These are phyloP conservation scores for Meteorus cinctellus DNA, from an alignment of 2,888 invertebrate genomes.

Conservation along the genomic window DNA sequence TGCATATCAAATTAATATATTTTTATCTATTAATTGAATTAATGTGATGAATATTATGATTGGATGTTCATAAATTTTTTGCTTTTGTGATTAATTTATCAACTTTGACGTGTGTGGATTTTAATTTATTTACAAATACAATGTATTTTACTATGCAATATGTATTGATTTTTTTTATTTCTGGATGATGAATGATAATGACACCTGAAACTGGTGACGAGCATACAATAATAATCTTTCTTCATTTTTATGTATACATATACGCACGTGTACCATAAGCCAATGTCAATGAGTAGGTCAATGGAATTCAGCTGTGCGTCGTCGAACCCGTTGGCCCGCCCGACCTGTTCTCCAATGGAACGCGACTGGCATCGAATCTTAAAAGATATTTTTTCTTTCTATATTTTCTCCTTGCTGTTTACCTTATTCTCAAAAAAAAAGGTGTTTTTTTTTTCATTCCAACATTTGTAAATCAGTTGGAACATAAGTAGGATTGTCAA, in stretches of 20 bases:
- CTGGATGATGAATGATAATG: neutral
- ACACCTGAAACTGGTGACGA: neutral
- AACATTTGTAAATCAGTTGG: neutral
- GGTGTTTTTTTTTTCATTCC: neutral
- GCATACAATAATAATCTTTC: constrained; percentile 14
- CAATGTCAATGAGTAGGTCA: constrained; percentile 65
- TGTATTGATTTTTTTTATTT: neutral
- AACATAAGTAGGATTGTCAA: neutral
- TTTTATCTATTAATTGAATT: neutral
- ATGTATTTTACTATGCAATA: neutral
- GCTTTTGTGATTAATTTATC: neutral
- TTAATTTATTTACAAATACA: too few relatives aligned
- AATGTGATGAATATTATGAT: neutral
- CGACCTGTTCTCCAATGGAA: constrained; percentile 50
- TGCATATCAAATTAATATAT: neutral
- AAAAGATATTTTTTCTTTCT: constrained; percentile 39
- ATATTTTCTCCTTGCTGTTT: neutral
- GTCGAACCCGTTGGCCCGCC: constrained; percentile 57
- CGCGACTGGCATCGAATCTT: constrained; percentile 45
- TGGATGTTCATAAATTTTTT: neutral
- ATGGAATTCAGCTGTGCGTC: constrained; percentile 66
- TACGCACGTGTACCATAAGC: constrained; percentile 12
- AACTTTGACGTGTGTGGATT: too few relatives aligned
- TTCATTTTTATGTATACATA: neutral
- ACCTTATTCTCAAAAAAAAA: neutral